Evolutionary conservation across 2,888 invertebrate species (phyloP), one percentile per base, ranked within the genome.

Genomic region (Hemaris fuciformis): DNA sequence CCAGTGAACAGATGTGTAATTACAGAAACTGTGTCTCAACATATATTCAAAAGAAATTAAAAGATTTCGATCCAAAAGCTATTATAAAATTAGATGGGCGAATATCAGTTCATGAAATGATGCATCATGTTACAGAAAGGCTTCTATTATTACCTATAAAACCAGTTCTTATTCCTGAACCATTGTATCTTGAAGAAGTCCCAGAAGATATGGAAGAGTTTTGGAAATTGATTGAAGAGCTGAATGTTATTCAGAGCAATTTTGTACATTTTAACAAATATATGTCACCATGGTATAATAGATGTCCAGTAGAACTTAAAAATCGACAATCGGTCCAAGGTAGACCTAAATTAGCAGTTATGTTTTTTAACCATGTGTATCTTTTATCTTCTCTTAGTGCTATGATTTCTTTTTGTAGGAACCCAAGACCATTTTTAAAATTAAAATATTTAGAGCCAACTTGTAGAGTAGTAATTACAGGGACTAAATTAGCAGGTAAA

Each of bases 231-330:
- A 72, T 90, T 42, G 76, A 83, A 68, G 81, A 82, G 64, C 68
- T 76, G 27, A 82, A 83, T 66, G 74, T 80, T 8, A 80, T 89
- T 57, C 73, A 69, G 43, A 81, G 68, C 74, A 83, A 78, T 31
- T 69, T 59, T 61, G 48, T 86, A n/a, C 79, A 70, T 64, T 89
- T 91, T 72, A 83, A 76, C 64, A 77, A 85, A 64, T 79, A 71
- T 70, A 70, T 94, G 66, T 95, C 95, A 3, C 86, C 90, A 53
- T 95, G 95, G 95, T 88, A 83, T 42, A 92, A 88, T 59, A 84
- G 93, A 70, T 96, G 96, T 75, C 95, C 96, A 4, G 94, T 95
- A 2, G 93, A 94, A 67, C 87, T 95, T 69, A 90, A 90, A 67
- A 86, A 90, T 64, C 94, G 95, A n/a, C 81, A 78, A 60, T 84